Evolutionary conservation across 2,113 vertebrate genomes (phyloP), one percentile per base, ranked within the genome.

Genomic region (Empidonax traillii): DNA sequence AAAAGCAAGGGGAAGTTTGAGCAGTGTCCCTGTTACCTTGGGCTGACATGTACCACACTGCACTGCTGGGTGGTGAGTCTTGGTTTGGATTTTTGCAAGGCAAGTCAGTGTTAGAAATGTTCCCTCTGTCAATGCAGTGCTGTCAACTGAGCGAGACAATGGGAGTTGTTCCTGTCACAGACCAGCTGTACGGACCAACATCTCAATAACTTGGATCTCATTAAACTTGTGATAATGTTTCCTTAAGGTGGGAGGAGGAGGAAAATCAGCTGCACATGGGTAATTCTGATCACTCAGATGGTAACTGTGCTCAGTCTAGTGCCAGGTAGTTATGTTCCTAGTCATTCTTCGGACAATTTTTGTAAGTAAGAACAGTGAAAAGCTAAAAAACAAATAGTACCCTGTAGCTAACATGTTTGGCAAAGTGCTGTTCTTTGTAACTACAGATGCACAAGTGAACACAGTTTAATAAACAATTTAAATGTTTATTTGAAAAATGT

Each of bases 401-500:
- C 10, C 25, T 18, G 14, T 13, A 9, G 43, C 27, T 39, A 44
- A 44, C 4, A 8, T 39, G 6, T 33, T 18, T 72, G 51, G 22
- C 39, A 63, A 56, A 51, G 24, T 25, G 21, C 72, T 86, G 7
- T 4, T 58, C 44, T 39, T 35, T 4, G 23, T 17, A 39, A 59
- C 30, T 19, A 37, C 1, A 81, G 63, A 77, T 25, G 37, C 39
- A 81, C 27, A 37, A 22, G 5, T 8, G 9, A 76, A 65, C 39
- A 15, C 41, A 53, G 28, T 39, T 24, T 95, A 90, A 88, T 89
- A 96, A 95, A 96, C 92, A 91, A 93, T 81, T 93, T 33, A 74
- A 35, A 78, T 53, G 85, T 97, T 97, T 97, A 97, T 93, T 95
- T 85, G 89, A 96, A 97, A 94, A 96, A 44, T 13, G 25, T 78